phyloP scores from a whole-genome alignment of 2,797 vertebrate species.

The Sebastes cheni region DNA sequence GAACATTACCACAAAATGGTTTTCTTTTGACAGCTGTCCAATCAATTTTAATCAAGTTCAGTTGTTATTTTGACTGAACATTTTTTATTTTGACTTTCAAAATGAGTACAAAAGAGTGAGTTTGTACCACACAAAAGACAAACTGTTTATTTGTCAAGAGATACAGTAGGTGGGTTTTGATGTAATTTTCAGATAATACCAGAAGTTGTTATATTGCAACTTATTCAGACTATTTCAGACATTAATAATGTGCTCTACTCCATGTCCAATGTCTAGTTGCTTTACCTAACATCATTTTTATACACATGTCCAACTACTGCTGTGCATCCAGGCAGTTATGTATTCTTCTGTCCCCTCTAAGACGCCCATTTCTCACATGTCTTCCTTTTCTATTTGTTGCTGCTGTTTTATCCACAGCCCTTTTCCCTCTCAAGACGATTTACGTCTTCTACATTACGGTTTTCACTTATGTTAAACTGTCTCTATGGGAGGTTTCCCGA shows the following conservation, averaged over 20 bases:
- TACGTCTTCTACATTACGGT: constrained; percentile 15
- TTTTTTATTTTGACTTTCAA: neutral
- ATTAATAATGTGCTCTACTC: neutral
- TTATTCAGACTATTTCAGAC: neutral
- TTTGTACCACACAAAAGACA: neutral
- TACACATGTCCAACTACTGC: too few relatives aligned
- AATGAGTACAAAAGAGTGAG: neutral
- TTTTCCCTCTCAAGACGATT: constrained; percentile 40
- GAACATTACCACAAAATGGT: neutral
- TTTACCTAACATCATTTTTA: neutral
- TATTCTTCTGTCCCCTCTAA: constrained; percentile 7
- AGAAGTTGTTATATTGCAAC: neutral
- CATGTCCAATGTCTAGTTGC: neutral
- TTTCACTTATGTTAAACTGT: constrained; percentile 52
- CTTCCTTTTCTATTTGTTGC: constrained; percentile 30
- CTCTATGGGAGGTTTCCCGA: constrained; percentile 1
- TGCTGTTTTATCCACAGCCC: constrained; percentile 38
- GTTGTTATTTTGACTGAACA: neutral
- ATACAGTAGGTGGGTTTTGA: neutral
- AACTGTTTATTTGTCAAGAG: neutral
- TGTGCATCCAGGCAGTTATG: neutral
- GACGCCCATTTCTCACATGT: constrained; percentile 24
- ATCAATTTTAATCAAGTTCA: neutral
- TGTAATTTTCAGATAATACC: neutral
- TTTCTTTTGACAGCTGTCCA: neutral